Conservation (phyloP, 2,797 vertebrate genomes). For the Pelodytes ibericus region DNA sequence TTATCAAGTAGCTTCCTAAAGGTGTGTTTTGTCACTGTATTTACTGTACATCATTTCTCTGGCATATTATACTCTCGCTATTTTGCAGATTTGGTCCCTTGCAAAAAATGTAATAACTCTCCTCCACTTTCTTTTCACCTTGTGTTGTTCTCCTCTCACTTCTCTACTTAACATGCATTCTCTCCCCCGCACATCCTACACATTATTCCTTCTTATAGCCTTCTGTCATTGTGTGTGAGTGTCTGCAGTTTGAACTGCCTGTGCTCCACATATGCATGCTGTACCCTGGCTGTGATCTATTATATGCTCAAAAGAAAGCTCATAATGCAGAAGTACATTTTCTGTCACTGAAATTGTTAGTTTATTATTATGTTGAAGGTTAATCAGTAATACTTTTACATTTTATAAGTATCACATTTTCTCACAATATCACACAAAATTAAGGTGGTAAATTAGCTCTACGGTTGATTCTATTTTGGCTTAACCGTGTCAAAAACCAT, state of each 20-base stretch:
- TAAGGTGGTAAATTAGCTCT: too few relatives aligned
- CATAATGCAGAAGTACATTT: conserved; percentile 33
- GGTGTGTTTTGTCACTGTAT: too few relatives aligned
- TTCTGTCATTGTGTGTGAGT: conserved; percentile 52
- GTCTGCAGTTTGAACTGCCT: conserved; percentile 36
- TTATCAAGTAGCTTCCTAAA: too few relatives aligned
- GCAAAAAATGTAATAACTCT: conserved; percentile 4
- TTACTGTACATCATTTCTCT: too few relatives aligned
- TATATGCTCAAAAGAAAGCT: conserved; percentile 35
- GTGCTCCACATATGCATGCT: conserved; percentile 33
- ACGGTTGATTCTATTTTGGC: too few relatives aligned
- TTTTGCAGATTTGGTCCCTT: too few relatives aligned
- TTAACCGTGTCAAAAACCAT: too few relatives aligned
- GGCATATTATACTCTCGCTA: too few relatives aligned
- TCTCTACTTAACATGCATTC: conserved; percentile 45
- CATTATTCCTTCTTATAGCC: conserved; percentile 49
- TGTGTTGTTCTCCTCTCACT: conserved; percentile 40
- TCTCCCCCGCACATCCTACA: conserved; percentile 57
- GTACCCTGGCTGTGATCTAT: conserved; percentile 50
- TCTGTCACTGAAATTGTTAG: conserved; percentile 5
- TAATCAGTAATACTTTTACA: conserved; percentile 7
- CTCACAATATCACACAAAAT: too few relatives aligned
- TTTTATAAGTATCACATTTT: conserved; percentile 1
- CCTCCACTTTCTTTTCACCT: conserved; percentile 18
- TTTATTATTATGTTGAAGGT: conserved; percentile 16